Base-by-base conservation (phyloP, 2,888 invertebrate species). In the Invenusta paracnida region DNA sequence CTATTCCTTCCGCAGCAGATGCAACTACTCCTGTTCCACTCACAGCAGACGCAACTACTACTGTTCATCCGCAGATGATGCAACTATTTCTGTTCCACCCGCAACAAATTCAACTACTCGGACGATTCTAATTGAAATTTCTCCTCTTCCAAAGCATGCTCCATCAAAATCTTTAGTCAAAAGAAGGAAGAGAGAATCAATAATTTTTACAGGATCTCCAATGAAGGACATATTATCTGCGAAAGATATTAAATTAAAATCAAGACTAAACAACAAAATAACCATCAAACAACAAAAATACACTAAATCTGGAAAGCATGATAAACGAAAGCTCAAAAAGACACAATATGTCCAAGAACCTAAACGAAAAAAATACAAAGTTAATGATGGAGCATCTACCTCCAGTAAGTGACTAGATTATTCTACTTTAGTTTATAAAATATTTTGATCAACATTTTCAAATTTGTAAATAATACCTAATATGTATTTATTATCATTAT, bases 161-260 rank as follows among this genome's bases (percentile, higher is more conserved):
- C 48, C 48, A 48, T 48, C 48, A 48, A 48, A 48, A 48, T 48
- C 48, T 48, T 48, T 48, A 48, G 17, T 17, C 48, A 48, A 48
- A 48, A 48, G 48, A 48, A 48, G 17, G 48, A 48, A 48, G 48
- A 17, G 48, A 48, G 48, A 48, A 48, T 48, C 48, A 48, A 48
- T 48, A 48, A 73, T 73, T 23, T 73, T 73, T 73, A 73, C 73
- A 73, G 73, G 73, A 73, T 73, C 73, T 73, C 73, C 73, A 73
- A 73, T 73, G 73, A 73, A 73, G 73, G 73, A 73, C 73, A 73
- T 73, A 73, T 73, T 73, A 73, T 73, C 73, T 73, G 73, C 73
- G 73, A 73, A 73, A 73, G 73, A 73, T 73, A 73, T 73, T 73
- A 73, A 73, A 73, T 73, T 73, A 23, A 73, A 73, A 73, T 73